Base-by-base conservation (phyloP, 2,888 invertebrate genomes). In the Mellilla xanthometata region DNA sequence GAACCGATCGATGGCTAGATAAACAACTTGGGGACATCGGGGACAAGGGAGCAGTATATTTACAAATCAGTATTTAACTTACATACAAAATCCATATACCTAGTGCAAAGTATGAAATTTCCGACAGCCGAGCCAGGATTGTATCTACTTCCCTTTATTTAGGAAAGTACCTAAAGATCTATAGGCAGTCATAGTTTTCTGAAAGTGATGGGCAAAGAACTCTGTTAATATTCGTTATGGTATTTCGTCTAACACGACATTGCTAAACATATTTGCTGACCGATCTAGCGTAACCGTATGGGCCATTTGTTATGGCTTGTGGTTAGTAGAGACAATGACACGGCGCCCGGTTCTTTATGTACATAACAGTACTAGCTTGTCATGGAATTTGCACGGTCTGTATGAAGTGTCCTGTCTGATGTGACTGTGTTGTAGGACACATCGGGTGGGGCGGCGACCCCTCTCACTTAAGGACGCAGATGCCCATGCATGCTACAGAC, bases 1-100 rank as follows among this genome's bases (percentile, higher is more conserved):
- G 40, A 57, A 41, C 42, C 70, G 78, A 79, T 83, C 84, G 78
- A 82, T 83, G 78, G 64, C 73, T 70, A 76, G 78, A 80, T 81
- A 85, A 81, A 86, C 79, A 81, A 76, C 70, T 69, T 71, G 68
- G 55, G 57, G 52, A 55, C 57, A 40, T 42, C 41, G 47, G 38
- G 47, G 41, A 38, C 38, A 38, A n/a, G 24, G 28, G 6, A 22
- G 23, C 38, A 38, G 23, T 48, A 42, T 15, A 3, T 33, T 27
- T 30, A 22, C 13, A 19, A 7, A 19, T 7, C 47, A 50, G 47
- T 51, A 54, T 43, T 52, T 56, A 50, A 58, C 60, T 32, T 40
- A 22, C 36, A 40, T 29, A 39, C 27, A 41, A 40, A 33, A 5
- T 28, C 12, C 12, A 12, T 9, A 8, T 10, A 15, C 12, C 34